These are phyloP conservation scores for Poeciliopsis turneri DNA, from an alignment of 2,797 vertebrate species.

Conservation along the genomic window DNA sequence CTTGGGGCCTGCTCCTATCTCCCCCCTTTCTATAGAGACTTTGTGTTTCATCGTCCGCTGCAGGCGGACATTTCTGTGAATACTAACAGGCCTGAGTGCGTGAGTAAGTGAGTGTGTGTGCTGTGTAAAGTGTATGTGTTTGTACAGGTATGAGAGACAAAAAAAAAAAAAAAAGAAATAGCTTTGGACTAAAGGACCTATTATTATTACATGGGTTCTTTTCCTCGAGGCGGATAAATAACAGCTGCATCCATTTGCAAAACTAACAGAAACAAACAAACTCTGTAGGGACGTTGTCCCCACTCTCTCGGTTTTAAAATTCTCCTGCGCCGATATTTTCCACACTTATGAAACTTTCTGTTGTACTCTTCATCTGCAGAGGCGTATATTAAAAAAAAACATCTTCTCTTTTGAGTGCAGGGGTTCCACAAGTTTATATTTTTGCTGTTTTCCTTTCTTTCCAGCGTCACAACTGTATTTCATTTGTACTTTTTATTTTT, in stretches of 20 bases:
- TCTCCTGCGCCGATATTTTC: slow-evolving; percentile 41
- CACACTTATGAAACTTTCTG: slow-evolving; percentile 61
- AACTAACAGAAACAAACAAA: slow-evolving; percentile 59
- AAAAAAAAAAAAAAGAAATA: slow-evolving; percentile 58
- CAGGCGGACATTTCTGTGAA: slow-evolving; percentile 68
- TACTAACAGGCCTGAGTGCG: slow-evolving; percentile 59
- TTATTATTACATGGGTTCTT: slow-evolving; percentile 57
- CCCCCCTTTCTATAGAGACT: slow-evolving; percentile 71
- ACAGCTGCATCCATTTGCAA: slow-evolving; percentile 58
- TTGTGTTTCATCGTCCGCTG: slow-evolving; percentile 52
- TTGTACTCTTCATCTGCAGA: slow-evolving; percentile 59
- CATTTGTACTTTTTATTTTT: slow-evolving; percentile 22
- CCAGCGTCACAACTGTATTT: slow-evolving; percentile 26
- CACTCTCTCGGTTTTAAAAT: slow-evolving; percentile 47
- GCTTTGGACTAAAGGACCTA: slow-evolving; percentile 74
- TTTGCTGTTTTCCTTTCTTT: neutral
- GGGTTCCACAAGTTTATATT: slow-evolving; percentile 3
- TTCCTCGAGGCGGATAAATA: slow-evolving; percentile 44
- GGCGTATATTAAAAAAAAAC: slow-evolving; percentile 17
- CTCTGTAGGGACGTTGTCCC: slow-evolving; percentile 37
- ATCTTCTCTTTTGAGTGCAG: slow-evolving; percentile 27
- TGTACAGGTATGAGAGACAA: slow-evolving; percentile 68
- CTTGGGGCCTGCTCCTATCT: slow-evolving; percentile 4
- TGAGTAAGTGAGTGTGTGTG: slow-evolving; percentile 20
- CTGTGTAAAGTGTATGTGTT: slow-evolving; percentile 60